Percentiles rank a stretch among this genome's conserved stretches.
Conservation (phyloP, 2,888 invertebrate genomes). For the Caenorhabditis sp. region DNA sequence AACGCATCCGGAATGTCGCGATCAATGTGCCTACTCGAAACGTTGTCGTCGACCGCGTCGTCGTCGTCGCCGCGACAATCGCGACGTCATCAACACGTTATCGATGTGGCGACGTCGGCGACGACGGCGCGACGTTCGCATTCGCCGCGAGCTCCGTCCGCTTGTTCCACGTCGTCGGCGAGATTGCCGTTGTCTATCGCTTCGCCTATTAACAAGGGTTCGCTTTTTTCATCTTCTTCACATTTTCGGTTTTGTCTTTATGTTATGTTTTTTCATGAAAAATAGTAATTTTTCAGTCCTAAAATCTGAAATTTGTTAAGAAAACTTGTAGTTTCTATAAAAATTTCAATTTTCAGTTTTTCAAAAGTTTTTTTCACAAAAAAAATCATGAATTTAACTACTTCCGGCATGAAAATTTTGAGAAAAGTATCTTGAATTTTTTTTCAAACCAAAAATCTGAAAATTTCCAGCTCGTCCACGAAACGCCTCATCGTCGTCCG, state of each 20-base stretch:
- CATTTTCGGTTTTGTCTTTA: constrained; percentile 5
- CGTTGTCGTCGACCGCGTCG: constrained; percentile 13
- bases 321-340: neutral
- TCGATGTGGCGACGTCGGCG: neutral
- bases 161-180: constrained; percentile 8
- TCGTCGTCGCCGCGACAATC: constrained; percentile 18
- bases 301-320: no score
- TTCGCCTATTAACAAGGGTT: constrained; percentile 42
- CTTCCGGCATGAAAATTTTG: no score
- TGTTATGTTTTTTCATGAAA: neutral
- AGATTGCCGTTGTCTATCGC: constrained; percentile 48
- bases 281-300: no score
- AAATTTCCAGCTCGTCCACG: constrained; percentile 2
- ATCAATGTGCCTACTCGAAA: constrained; percentile 63
- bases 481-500: neutral
- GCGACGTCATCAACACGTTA: neutral
- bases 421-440: no score
- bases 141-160: constrained; percentile 34
- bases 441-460: no score
- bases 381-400: no score
- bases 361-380: no score
- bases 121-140: constrained; percentile 18
- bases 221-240: constrained; percentile 21
- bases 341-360: neutral
- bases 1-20: constrained; percentile 61